Evolutionary conservation across 64 coral and sea anemone genomes (phyloP), one percentile per base, ranked within the genome.

Genomic region (Anthopleura sola): DNA sequence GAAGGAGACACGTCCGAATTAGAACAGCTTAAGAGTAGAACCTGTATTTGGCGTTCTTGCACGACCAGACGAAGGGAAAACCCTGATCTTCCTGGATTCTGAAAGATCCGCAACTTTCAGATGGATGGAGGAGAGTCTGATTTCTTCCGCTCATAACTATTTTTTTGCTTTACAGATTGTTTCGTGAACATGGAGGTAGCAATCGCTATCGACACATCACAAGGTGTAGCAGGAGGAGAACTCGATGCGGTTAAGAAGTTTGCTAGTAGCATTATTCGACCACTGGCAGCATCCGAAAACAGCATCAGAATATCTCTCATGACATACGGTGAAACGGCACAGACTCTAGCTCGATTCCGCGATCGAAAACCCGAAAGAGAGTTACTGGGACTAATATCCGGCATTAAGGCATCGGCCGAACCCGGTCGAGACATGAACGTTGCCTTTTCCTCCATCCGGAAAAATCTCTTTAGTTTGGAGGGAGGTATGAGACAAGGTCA

Each of bases 401-500:
- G 37, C 24, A 57, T 83, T 18, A 56, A 3, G 19, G 37, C 36
- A 23, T 79, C 76, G 18, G 37, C 4, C 11, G 76, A 48, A 79
- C 3, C 19, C 38, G 76, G 76, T 40, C 76, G 76, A 20, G 38
- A 79, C 17, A 14, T 79, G 6, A 48, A 46, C 0, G 21, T 24
- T 23, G 76, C 76, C 15, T 79, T 79, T 23, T 44, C 76, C 6
- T 8, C 15, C 19, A 46, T 79, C 8, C 36, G 76, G 20, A 79
- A 44, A 48, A 17, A 79, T 79, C 76, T 48, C 9, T 95, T 95
- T 91, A 95, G 93, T 36, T 80, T 95, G n/a, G 77, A 85, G 34
- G 93, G 93, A 53, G 93, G 89, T 62, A 96, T 96, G 80, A 50
- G 94, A 15, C 94, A 96, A 57, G 94, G 90, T 0, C 85, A 95